Conservation (phyloP, 2,113 vertebrate species). For the Chauna torquata region DNA sequence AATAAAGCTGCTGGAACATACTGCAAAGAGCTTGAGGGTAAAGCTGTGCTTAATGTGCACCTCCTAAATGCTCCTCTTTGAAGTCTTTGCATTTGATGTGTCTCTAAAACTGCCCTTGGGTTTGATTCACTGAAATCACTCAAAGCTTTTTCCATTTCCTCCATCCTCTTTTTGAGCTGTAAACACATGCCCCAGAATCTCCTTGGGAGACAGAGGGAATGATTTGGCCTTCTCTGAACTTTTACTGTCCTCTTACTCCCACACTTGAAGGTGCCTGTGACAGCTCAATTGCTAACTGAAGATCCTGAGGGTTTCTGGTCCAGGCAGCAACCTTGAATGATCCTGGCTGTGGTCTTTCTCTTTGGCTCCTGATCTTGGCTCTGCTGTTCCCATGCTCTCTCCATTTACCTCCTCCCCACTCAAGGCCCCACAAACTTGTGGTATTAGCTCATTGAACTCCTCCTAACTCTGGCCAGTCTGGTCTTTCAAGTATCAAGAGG, state of each 20-base stretch:
- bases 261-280: neutral
- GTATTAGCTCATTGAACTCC: neutral
- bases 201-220: neutral
- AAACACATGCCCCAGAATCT: neutral
- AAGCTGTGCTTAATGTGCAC: neutral
- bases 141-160: conserved; percentile 48
- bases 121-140: neutral
- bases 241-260: neutral
- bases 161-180: neutral
- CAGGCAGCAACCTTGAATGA: neutral
- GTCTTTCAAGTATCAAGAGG: neutral
- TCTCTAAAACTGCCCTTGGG: conserved; percentile 9
- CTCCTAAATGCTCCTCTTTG: neutral
- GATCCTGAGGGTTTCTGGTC: neutral
- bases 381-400: neutral
- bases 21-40: neutral
- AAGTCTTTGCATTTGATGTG: neutral
- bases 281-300: neutral
- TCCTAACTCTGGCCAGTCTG: neutral
- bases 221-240: neutral
- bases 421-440: neutral
- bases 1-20: neutral
- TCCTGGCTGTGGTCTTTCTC: neutral
- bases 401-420: neutral
- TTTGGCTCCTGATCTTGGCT: neutral